A percentile compares a stretch with the other conserved stretches of the same genome.
phyloP scores from a whole-genome alignment of 2,113 vertebrate genomes.

The Suricata suricatta region DNA sequence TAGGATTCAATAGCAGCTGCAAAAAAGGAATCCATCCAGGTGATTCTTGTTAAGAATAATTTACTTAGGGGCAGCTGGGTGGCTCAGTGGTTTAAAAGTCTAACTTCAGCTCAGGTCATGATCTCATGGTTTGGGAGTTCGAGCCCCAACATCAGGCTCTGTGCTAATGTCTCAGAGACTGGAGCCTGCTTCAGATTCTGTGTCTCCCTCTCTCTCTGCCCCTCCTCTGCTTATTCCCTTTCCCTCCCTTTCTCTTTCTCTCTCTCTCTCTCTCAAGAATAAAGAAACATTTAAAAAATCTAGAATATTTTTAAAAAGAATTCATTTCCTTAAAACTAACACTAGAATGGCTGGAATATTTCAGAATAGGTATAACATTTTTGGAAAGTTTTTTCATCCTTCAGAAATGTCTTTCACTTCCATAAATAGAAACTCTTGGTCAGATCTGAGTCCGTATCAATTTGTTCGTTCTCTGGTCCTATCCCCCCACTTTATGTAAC shows the following conservation, averaged over 20 bases:
- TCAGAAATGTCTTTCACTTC: background rate
- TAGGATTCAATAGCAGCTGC: background rate
- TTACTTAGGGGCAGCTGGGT: background rate
- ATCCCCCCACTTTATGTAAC: too few species aligned
- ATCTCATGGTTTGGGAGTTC: too few species aligned
- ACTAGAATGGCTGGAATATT: background rate
- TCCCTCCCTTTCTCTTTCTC: too few species aligned
- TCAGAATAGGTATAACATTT: background rate
- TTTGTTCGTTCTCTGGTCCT: background rate
- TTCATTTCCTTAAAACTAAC: background rate
- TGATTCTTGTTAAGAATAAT: conserved; percentile 21
- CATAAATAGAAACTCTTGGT: background rate
- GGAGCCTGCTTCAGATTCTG: too few species aligned
- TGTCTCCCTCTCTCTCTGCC: too few species aligned
- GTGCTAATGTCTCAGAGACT: too few species aligned
- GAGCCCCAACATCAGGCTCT: too few species aligned
- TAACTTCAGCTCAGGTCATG: too few species aligned
- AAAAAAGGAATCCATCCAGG: background rate
- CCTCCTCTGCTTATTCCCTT: too few species aligned
- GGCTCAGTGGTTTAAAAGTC: too few species aligned
- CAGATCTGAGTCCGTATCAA: background rate
- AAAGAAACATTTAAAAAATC: too few species aligned
- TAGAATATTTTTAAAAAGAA: background rate
- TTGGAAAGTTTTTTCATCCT: background rate
- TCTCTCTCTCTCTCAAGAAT: too few species aligned